Base-by-base conservation (phyloP, 1,140 invertebrate genomes). In the Heliconius nattereri region DNA sequence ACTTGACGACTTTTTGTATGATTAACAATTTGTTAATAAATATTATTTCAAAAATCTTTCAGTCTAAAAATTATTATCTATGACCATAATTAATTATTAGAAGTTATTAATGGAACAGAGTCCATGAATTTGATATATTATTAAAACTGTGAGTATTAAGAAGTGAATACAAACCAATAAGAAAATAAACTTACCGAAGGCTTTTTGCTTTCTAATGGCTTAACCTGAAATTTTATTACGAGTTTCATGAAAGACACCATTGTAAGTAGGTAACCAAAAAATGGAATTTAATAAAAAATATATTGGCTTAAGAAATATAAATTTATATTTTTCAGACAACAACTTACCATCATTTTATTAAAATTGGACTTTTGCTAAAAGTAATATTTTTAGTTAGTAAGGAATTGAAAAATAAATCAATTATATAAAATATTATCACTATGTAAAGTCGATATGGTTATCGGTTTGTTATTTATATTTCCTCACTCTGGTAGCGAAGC, bases 331-430 rank as follows among this genome's bases (percentile, higher is more conserved):
- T 60, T 60, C 8, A 23, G 20, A 9, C 8, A 57, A 29, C 3
- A 66, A 66, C 60, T 66, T 66, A 66, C 60, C 60, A 66, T 66
- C 60, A 66, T 66, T 26, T 66, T 16, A 29, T 66, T 26, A 29
- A 66, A 66, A 29, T 29, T 66, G 60, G 60, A 29, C 13, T 66
- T 66, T 66, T 66, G 60, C 60, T 20, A 60, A 66, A 29, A 66
- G 26, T 60, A 60, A 60, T n/a, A 60, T 23, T 23, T n/a, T 23
- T 60, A 26, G 20, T 60, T 23, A 54, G 20, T 60, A 45, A 45
- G 13, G 3, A 45, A 45, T 5, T 45, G 3, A 45, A 45, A 45
- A 45, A 45, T 26, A 60, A 60, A 26, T 26, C 26, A 3, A 45
- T 45, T 16, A 45, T 16, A 13, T 45, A 45, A 54, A 54, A 54